phyloP scores from a whole-genome alignment of 1,140 invertebrate genomes.

The Apolygus lucorum region DNA sequence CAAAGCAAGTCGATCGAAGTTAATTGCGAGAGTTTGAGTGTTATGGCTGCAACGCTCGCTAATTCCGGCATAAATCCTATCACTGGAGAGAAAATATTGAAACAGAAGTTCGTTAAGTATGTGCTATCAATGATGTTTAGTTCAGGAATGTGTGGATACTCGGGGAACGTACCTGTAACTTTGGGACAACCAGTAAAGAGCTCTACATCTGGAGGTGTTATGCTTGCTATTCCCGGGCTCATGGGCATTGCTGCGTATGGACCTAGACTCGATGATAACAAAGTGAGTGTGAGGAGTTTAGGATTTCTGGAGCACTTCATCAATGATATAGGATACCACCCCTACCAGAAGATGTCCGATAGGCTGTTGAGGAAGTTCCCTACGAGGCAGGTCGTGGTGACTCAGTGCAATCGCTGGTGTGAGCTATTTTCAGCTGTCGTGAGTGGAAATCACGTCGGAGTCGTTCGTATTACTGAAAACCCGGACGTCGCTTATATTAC shows the following conservation, averaged over 20 bases:
- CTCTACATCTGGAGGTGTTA: neutral
- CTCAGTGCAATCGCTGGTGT: neutral
- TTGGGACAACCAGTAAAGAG: neutral
- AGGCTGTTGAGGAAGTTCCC: neutral
- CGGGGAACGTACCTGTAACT: neutral
- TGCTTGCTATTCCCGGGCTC: neutral
- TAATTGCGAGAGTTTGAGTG: conserved; percentile 1
- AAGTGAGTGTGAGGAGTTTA: neutral
- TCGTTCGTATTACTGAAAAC: neutral
- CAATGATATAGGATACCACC: neutral
- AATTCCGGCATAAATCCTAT: neutral
- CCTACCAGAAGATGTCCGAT: neutral
- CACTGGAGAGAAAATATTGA: neutral
- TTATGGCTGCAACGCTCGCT: neutral
- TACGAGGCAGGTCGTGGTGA: neutral
- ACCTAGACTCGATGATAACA: neutral
- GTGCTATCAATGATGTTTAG: neutral
- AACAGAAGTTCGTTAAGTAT: neutral
- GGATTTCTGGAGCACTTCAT: neutral
- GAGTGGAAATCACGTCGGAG: neutral
- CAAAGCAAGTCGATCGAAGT: neutral
- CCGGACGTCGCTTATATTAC: neutral
- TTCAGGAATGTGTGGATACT: neutral
- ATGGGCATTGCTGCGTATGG: neutral
- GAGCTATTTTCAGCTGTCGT: neutral